Base-by-base conservation (phyloP, 2,888 invertebrate genomes). In the Sepioteuthis lessoniana region DNA sequence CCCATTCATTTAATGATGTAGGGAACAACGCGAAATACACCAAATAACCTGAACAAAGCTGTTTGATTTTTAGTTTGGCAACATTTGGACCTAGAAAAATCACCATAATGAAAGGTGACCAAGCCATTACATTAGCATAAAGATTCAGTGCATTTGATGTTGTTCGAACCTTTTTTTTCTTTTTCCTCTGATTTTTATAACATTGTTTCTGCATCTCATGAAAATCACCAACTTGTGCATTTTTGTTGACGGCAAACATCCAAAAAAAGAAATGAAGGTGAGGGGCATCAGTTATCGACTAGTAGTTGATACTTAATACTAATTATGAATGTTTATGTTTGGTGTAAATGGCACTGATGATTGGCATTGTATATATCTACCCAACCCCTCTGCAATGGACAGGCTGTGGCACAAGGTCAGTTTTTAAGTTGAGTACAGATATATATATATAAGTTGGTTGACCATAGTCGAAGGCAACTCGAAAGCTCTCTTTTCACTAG, bases 121-220 rank as follows among this genome's bases (percentile, higher is more conserved):
- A 76, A 76, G 19, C 76, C n/a, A 76, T 76, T 76, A n/a, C n/a
- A 76, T 76, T 76, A 76, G 76, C 76, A 76, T 76, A 76, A 76
- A 76, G n/a, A 76, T n/a, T 76, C 16, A 16, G n/a, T 31, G 76
- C n/a, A 35, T n/a, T 76, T 35, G 35, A 76, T 76, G 5, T n/a
- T 76, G 3, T 8, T n/a, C 13, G 16, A 76, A 2, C 76, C n/a
- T 76, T 76, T 35, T 13, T 76, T 35, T 76, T 35, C n/a, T 76
- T 10, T 76, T 76, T 50, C 10, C 10, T 16, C 50, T 50, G 1
- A n/a, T 7, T n/a, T 76, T 31, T 31, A 76, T n/a, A 76, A 76
- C 31, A 28, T n/a, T n/a, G 31, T 76, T 76, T 76, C 10, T 76
- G 76, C 76, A 76, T 55, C 25, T 55, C 25, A 2, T 76, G 76